Evolutionary conservation across 2,113 vertebrate genomes (phyloP), one percentile per base, ranked within the genome.

Genomic region (Emberiza fucata): DNA sequence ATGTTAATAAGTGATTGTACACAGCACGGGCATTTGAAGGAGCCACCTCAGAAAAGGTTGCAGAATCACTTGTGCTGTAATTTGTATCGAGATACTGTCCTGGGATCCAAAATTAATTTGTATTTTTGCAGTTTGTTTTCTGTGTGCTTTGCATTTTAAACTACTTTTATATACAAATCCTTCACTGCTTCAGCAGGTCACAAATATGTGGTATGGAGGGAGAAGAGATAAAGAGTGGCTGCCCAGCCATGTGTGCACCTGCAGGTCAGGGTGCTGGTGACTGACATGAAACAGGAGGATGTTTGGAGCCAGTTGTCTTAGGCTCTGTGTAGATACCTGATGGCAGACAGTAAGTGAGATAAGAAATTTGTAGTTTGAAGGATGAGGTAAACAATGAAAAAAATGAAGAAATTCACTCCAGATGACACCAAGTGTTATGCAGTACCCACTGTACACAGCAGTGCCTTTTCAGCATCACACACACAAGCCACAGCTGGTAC

Each of bases 371-470:
- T 19, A 27, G 17, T 72, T 33, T 80, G 40, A 80, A 68, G 50
- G 56, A 35, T 22, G 16, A 90, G 9, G 12, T 13, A 28, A 78
- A 75, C 1, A 3, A 5, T 11, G 9, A 14, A 37, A 6, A 61
- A 85, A 75, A 79, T 33, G 27, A 63, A 81, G 35, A 64, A 42
- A 35, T 42, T 63, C 6, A 24, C 35, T 86, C 14, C 28, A 66
- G 56, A 28, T 45, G 29, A 50, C 39, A 59, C 6, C 13, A 25
- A 33, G 23, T 0, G 0, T 75, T 40, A 14, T 0, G 18, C 37
- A 59, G 63, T 40, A 50, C 27, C 16, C 14, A 6, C 12, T 0
- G 0, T 39, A 44, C 31, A 3, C 14, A 0, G 0, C n/a, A 5
- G 37, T 54, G 54, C 33, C n/a, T 86, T 61, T 65, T 54, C 2